Evolutionary conservation across 2,113 vertebrate species (phyloP), one percentile per base, ranked within the genome.

Genomic region (Leptobrachium ailaonicum): DNA sequence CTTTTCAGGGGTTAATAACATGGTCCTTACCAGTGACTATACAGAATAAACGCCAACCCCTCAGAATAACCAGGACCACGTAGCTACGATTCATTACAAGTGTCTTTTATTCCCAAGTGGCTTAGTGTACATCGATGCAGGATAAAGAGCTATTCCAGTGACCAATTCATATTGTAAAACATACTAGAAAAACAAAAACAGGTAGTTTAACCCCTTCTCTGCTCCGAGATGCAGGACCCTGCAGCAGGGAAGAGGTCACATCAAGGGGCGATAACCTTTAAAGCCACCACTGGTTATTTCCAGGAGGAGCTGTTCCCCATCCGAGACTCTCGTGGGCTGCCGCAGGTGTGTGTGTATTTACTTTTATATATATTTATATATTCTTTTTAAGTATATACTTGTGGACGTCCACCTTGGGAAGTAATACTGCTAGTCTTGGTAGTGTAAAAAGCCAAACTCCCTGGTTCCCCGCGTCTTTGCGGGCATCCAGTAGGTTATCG

Each of bases 401-500:
- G 67, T 56, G n/a, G 58, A 67, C 74, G 71, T 81, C 72, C 79
- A 75, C 64, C 64, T 62, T 69, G 62, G 78, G 79, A 75, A 75
- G 47, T 81, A 81, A 81, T 81, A 81, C 79, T 81, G 79, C 12
- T 60, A 69, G 41, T 69, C 53, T 74, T 69, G 53, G 4, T 6
- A 68, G 44, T 44, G 71, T 54, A n/a, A 86, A 1, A 82, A 82
- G 44, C 66, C 1, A 83, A 78, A 56, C 66, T 2, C 84, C 69
- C 62, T 2, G 78, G 73, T 77, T 82, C 66, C 85, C 83, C 76
- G 84, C 83, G 77, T 78, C 76, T 32, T 70, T 81, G 41, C 73
- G 78, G 71, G 53, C 20, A 41, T 68, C 87, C 86, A 84, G 60
- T 85, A 83, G 76, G 56, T 56, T 66, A 85, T 58, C 71, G 66